These are phyloP conservation scores for Agriopis marginaria DNA, from an alignment of 2,888 invertebrate genomes.

Conservation along the genomic window DNA sequence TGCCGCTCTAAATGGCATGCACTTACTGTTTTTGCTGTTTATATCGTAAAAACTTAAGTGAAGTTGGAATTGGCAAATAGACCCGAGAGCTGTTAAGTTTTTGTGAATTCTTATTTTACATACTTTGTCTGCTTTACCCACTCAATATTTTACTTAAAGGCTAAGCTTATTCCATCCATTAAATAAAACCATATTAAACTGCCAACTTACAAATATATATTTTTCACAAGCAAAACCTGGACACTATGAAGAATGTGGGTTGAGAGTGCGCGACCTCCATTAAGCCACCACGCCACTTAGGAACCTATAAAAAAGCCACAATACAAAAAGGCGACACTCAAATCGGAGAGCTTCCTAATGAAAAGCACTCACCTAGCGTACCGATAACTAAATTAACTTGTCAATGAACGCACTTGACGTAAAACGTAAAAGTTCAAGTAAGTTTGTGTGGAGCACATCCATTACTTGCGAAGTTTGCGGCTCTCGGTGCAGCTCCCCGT, in stretches of 20 bases:
- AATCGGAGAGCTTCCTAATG: slow-evolving; percentile 26
- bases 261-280: slow-evolving; percentile 23
- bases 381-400: slow-evolving; percentile 35
- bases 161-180: background rate
- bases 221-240: background rate
- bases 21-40: slow-evolving; percentile 29
- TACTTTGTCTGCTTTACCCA: background rate
- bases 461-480: slow-evolving; percentile 52
- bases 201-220: background rate
- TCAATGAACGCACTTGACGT: slow-evolving; percentile 37
- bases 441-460: slow-evolving; percentile 38
- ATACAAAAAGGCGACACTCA: slow-evolving; percentile 25
- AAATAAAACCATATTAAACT: background rate
- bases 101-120: slow-evolving; percentile 8
- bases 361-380: slow-evolving; percentile 28
- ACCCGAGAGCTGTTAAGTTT: slow-evolving; percentile 13
- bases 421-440: slow-evolving; percentile 37
- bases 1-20: slow-evolving; percentile 28
- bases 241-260: slow-evolving; percentile 8
- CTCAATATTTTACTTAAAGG: background rate
- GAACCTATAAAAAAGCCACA: slow-evolving; percentile 25
- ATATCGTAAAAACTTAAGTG: slow-evolving; percentile 31
- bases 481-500: slow-evolving; percentile 58
- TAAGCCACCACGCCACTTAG: slow-evolving; percentile 24
- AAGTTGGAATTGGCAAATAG: slow-evolving; percentile 26